Conservation (phyloP, 2,113 vertebrate genomes). For the Notarius quadriscutis region DNA sequence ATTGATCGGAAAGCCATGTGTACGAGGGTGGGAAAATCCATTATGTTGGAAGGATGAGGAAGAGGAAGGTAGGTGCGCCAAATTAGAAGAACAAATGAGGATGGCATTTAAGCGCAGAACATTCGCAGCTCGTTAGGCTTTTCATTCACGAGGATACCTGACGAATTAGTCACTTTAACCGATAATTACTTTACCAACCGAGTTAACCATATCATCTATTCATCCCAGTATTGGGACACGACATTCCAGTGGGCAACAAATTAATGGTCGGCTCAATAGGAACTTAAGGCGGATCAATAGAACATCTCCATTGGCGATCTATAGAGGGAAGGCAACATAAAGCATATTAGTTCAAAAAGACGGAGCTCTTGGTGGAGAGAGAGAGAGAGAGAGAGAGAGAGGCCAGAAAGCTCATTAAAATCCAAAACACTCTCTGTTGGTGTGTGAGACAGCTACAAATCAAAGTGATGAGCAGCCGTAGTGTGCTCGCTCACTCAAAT, state of each 20-base stretch:
- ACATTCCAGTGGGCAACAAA: conserved; percentile 15
- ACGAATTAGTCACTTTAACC: conserved; percentile 37
- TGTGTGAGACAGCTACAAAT: conserved; percentile 47
- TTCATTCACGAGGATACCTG: conserved; percentile 20
- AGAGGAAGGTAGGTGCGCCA: conserved; percentile 36
- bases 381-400: background rate
- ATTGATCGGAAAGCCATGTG: conserved; percentile 43
- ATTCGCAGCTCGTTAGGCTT: conserved; percentile 27
- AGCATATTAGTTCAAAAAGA: conserved; percentile 26
- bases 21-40: conserved; percentile 47
- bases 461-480: conserved; percentile 27
- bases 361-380: conserved; percentile 5
- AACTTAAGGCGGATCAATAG: conserved; percentile 47
- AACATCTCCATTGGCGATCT: conserved; percentile 44
- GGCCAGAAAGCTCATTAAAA: conserved; percentile 44
- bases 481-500: background rate
- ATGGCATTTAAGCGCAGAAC: conserved; percentile 31
- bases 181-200: conserved; percentile 46
- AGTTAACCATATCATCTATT: conserved; percentile 41
- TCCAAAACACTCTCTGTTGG: conserved; percentile 20
- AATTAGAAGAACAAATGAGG: conserved; percentile 51
- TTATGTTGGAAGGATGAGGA: conserved; percentile 9
- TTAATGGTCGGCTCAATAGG: conserved; percentile 38
- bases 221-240: conserved; percentile 26
- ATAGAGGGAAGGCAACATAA: conserved; percentile 43